Evolutionary conservation across 2,113 vertebrate species (phyloP), one percentile per base, ranked within the genome.

Genomic region (Cheilinus undulatus): DNA sequence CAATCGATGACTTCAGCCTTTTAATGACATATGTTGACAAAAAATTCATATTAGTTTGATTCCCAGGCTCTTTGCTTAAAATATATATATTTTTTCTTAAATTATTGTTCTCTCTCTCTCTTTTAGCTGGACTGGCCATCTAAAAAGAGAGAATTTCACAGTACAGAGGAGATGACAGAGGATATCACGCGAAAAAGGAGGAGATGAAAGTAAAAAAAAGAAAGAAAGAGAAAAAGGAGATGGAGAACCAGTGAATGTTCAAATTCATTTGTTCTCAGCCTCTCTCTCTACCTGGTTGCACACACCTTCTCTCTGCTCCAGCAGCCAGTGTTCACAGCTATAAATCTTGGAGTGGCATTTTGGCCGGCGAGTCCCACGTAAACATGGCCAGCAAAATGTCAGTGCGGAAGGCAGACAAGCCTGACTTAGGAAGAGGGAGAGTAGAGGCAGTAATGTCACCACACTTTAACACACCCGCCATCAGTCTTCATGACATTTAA

Each of bases 261-360:
- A 80, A 23, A 63, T 80, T 73, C 73, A 78, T 82, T 82, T 78
- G 66, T 86, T 76, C 87, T 69, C 4, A 11, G 45, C 45, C 50
- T 61, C 65, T 76, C 65, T 76, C 57, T 73, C 73, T 76, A 84
- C 86, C 84, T 89, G 86, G 70, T n/a, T 62, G 61, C 77, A 22
- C 78, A 60, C 69, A 62, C 70, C 80, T 51, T n/a, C 66, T 85
- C 79, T 82, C 58, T 43, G 58, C 86, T 82, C 84, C 73, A 76
- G 43, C 77, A 54, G 80, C 76, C 86, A 73, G 68, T 78, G 72
- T 87, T 91, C 88, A 87, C 75, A 69, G 77, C 82, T 74, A 88
- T 89, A 91, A 92, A 90, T 91, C 91, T 87, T 22, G 19, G 36
- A 72, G 69, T 89, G 91, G 86, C 90, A 92, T 91, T 90, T 91